Evolutionary conservation across 2,113 vertebrate genomes (phyloP).

Genomic region (Eretmochelys imbricata): DNA sequence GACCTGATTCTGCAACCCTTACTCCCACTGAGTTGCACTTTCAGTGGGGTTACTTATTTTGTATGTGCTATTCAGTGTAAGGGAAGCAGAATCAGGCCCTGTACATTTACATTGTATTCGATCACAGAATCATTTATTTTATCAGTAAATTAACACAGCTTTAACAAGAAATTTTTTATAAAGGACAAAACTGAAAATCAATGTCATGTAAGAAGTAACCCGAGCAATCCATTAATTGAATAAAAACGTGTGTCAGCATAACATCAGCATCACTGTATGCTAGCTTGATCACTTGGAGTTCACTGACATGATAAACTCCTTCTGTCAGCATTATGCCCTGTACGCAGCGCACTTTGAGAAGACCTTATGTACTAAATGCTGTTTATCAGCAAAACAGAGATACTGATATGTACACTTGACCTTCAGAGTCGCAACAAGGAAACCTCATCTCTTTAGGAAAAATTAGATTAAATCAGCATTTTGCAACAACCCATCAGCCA

Average conservation of each 20-base stretch:
- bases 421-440: background rate
- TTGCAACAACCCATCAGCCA: background rate
- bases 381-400: background rate
- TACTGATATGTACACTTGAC: background rate
- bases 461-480: background rate
- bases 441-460: background rate
- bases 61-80: background rate
- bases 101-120: background rate
- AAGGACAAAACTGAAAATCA: constrained; percentile 38
- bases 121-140: background rate
- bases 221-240: constrained; percentile 6
- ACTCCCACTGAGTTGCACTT: background rate
- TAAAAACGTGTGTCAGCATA: constrained; percentile 27
- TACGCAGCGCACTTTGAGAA: background rate
- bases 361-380: background rate
- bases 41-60: background rate
- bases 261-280: background rate
- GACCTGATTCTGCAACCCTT: background rate
- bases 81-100: background rate
- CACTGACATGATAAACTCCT: background rate
- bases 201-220: background rate
- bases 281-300: background rate
- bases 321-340: background rate
- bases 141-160: constrained; percentile 18
- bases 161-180: constrained; percentile 23